Percentiles rank a stretch among this genome's conserved stretches.
Evolutionary conservation across 2,797 vertebrate genomes (phyloP).

Genomic region (Hoplostethus mediterraneus): DNA sequence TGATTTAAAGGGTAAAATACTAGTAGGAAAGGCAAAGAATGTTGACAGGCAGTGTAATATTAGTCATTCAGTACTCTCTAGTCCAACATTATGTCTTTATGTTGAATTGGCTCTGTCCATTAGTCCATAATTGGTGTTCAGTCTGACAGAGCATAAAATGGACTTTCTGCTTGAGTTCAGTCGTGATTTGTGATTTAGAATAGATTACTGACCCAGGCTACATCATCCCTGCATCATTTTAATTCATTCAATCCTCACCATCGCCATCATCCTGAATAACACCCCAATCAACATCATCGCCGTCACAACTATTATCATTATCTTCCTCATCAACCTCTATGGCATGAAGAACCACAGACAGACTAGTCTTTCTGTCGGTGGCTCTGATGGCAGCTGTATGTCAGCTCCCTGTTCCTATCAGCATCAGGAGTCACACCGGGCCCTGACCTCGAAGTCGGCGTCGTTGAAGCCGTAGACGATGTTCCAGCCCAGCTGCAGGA

Average conservation of each 20-base stretch:
- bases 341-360: no score
- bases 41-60: background rate
- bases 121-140: slow-evolving; percentile 51
- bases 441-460: slow-evolving; percentile 91
- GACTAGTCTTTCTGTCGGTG: no score
- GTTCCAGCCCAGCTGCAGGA: slow-evolving; percentile 93
- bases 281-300: no score
- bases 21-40: background rate
- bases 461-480: slow-evolving; percentile 91
- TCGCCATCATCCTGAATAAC: background rate
- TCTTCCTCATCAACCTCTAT: background rate
- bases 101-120: slow-evolving; percentile 46
- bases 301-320: background rate
- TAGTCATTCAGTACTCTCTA: background rate
- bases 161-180: slow-evolving; percentile 44
- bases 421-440: background rate
- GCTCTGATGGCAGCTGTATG: no score
- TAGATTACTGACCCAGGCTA: slow-evolving; percentile 23
- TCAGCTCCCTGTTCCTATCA: background rate
- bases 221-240: slow-evolving; percentile 14
- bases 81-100: slow-evolving; percentile 28
- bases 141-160: slow-evolving; percentile 49
- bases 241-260: background rate
- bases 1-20: background rate
- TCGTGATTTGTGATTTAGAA: slow-evolving; percentile 39